Base-by-base conservation (phyloP, 2,888 invertebrate genomes). In the Heteropelma amictum region DNA sequence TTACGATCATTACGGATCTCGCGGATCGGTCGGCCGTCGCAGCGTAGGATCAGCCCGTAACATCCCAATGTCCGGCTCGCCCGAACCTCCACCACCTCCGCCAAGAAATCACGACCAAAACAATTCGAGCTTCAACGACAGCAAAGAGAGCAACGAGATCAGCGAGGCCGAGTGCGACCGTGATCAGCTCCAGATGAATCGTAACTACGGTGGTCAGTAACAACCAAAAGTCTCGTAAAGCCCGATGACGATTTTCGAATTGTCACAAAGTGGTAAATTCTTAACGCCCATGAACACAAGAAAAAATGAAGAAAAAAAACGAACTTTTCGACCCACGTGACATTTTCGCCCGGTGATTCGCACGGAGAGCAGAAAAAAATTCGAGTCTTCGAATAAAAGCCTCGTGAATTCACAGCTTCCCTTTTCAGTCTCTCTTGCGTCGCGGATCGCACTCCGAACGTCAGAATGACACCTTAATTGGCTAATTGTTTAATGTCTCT, bases 141-240 rank as follows among this genome's bases (percentile, higher is more conserved):
- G 96, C 88, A 97, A 97, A 91, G 96, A 97, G 90, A 96, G 96
- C 90, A 97, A 96, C 91, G 97, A 97, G 90, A 96, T 96, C 90
- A 96, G 96, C 87, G 97, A 97, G 90, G 96, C 97, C 83, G 97
- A 97, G 90, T 97, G 97, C 89, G 97, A 97, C 91, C 95, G 94
- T 79, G 95, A 95, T 88, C 94, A 94, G 85, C 89, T 93, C 72
- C 79, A 79, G 76, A 92, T 93, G 85, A 93, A 95, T 90, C 93
- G 96, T 85, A 95, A 94, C 90, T 96, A 96, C 88, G 95, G 96
- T 88, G 96, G 96, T 96, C 91, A 92, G 92, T 90, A 79, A n/a
- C n/a, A n/a, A n/a, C n/a, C n/a, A n/a, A n/a, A n/a, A n/a, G n/a
- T n/a, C n/a, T n/a, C n/a, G n/a, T n/a, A n/a, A n/a, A n/a, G n/a